Percentiles rank a stretch among this genome's conserved stretches.
Conservation (phyloP, 2,888 invertebrate genomes). For the Eupelmus urozonus region DNA sequence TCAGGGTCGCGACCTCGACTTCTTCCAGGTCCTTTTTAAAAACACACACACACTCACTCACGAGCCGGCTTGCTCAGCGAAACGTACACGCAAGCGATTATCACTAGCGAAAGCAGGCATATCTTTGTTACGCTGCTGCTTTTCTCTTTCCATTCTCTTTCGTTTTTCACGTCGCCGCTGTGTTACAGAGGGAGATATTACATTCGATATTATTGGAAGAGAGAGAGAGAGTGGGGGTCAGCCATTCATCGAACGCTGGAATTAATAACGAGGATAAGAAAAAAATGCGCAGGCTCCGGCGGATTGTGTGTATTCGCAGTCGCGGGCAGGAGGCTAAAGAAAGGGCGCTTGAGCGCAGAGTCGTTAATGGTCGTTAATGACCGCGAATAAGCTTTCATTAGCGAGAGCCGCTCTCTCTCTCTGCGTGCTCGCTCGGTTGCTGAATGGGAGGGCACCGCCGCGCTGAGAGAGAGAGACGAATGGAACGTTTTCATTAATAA, state of each 20-base stretch:
- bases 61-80: too few species aligned
- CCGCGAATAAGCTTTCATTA: constrained; percentile 50
- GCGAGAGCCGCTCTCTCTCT: too few species aligned
- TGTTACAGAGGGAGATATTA: not conserved
- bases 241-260: constrained; percentile 11
- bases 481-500: constrained; percentile 34
- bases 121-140: too few species aligned
- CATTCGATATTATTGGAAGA: not conserved
- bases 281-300: not conserved
- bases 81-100: too few species aligned
- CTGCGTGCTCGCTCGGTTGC: not conserved
- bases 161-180: too few species aligned
- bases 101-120: too few species aligned
- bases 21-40: not conserved
- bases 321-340: too few species aligned
- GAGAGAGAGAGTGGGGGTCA: not conserved
- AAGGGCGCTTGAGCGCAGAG: not conserved
- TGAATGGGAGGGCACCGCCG: too few species aligned
- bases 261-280: constrained; percentile 26
- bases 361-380: constrained; percentile 46
- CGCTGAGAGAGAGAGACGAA: not conserved
- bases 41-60: not conserved
- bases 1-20: constrained; percentile 28
- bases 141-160: too few species aligned
- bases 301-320: too few species aligned